Evolutionary conservation across 2,888 invertebrate genomes (phyloP), one percentile per base, ranked within the genome.

Genomic region (Leptopterna dolabrata): DNA sequence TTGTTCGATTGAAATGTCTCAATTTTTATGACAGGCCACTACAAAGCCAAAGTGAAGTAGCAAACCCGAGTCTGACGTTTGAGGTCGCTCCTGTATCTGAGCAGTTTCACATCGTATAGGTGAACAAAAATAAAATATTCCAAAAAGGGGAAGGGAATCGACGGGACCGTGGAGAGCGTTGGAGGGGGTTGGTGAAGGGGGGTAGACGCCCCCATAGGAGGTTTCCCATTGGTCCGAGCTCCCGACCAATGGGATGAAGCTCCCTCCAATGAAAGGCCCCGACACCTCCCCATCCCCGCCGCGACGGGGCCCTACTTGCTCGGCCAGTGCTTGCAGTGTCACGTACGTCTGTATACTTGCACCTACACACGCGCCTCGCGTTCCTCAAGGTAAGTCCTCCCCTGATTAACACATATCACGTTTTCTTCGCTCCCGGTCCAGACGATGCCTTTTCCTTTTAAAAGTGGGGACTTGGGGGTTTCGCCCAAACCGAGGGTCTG

Each of bases 361-460:
- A 43, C 70, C 83, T 63, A 83, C 83, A 83, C 83, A 70, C 83
- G 63, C 83, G 81, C 51, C 81, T 51, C 81, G 83, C n/a, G 70
- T 83, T 83, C 83, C 83, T 83, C 63, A 83, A 83, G 83, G 83
- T 83, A 83, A 83, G 83, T 83, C 83, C 83, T 83, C 36, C 63
- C 83, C 83, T 83, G 83, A 83, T 83, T 83, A 83, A 70, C 83
- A 83, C 83, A 70, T 71, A 83, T 83, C 83, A 83, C 83, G 83
- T 83, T 70, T 70, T 70, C 63, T 70, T 51, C 63, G n/a, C 16
- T 71, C 82, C 30, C 19, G n/a, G 55, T 14, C 63, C 36, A n/a
- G 43, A 41, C 70, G 78, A 43, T 78, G 78, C 45, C 24, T 63
- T 30, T 73, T 27, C n/a, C 55, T 55, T 55, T 71, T 43, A 13